Conservation (phyloP, 2,113 vertebrate genomes). For the Oreochromis spilurus region DNA sequence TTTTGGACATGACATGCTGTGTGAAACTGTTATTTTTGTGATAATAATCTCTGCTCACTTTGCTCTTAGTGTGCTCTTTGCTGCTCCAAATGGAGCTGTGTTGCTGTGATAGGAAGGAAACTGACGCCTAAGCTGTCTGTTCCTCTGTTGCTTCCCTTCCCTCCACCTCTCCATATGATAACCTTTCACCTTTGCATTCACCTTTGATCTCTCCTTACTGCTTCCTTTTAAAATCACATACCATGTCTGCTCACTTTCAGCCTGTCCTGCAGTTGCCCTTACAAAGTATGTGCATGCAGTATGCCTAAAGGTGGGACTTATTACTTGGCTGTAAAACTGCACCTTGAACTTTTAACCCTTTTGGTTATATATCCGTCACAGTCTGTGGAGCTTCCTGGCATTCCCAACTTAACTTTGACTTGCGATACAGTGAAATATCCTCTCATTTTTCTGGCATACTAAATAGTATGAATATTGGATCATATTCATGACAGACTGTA, state of each 20-base stretch:
- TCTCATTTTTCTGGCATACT: not conserved
- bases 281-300: not conserved
- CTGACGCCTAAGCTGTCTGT: not conserved
- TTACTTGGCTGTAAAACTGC: not conserved
- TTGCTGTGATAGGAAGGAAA: slow-evolving; percentile 16
- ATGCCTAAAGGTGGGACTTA: not conserved
- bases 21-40: not conserved
- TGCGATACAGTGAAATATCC: not conserved
- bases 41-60: not conserved
- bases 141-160: slow-evolving; percentile 9
- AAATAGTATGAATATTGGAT: not conserved
- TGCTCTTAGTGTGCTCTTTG: not conserved
- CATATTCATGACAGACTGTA: not conserved
- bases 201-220: not conserved
- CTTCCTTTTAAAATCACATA: not conserved
- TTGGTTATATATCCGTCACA: not conserved
- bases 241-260: not conserved
- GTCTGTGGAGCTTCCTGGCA: not conserved
- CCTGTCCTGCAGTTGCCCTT: not conserved
- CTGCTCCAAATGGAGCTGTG: not conserved
- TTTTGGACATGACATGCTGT: not conserved
- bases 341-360: not conserved
- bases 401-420: not conserved
- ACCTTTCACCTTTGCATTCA: slow-evolving; percentile 12
- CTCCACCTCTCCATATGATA: not conserved